Evolutionary conservation across 2,797 vertebrate species (phyloP), one percentile per base, ranked within the genome.

Genomic region (Hirundo rustica): DNA sequence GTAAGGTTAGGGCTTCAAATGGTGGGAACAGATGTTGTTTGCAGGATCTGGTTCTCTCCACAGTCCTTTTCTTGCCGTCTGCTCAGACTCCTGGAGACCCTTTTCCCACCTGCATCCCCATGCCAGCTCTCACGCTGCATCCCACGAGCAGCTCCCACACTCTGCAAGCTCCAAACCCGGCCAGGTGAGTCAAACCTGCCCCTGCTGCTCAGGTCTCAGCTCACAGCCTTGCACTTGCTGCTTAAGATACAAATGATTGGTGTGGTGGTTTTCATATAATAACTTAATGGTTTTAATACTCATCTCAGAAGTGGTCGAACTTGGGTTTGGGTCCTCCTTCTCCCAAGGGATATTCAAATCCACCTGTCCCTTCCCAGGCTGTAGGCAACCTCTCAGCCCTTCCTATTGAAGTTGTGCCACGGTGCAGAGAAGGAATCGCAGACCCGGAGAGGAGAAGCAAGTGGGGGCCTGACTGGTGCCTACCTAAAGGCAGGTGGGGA

Each of bases 341-440:
- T 96, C 94, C 73, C 65, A 75, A 82, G 93, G 92, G 85, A 81
- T 96, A 95, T 96, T 95, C 94, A 96, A 96, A 96, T 96, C 40
- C 73, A 70, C 83, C 74, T 96, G 94, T 90, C 88, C 93, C 96
- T 96, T 96, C 96, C 96, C 96, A 96, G 94, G 93, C 96, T 93
- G 94, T 92, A 95, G 96, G 96, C 96, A 96, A 90, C 83, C 92
- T 78, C 92, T 92, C 93, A 90, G 77, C 85, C 62, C 73, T 54
- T 61, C 58, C 73, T 76, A 78, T 92, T 96, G 94, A 96, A 92
- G 95, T 57, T 38, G 80, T 96, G 96, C 96, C 96, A 95, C 1
- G 48, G 60, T 11, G 66, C 1, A 2, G 79, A 71, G 93, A 84
- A 70, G 60, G 44, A 45, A 91, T 73, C 0, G 1, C 77, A 53